Base-by-base conservation (phyloP, 1,140 invertebrate species). In the Melipona quadrifasciata region DNA sequence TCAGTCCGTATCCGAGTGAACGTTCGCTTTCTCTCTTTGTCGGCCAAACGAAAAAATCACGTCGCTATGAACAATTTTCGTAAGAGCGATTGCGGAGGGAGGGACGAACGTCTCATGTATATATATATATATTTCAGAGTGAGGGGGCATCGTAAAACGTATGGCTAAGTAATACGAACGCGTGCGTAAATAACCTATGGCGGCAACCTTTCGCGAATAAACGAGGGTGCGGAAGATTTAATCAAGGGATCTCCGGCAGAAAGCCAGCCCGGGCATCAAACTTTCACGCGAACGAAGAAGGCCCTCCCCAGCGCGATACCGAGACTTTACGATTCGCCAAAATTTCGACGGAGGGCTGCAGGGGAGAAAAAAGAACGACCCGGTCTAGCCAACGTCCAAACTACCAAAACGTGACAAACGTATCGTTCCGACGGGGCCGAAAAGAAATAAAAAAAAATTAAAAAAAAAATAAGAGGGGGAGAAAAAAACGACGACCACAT, bases 171-270 rank as follows among this genome's bases (percentile, higher is more conserved):
- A 61, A 61, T 39, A 57, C 27, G 2, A 19, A 19, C 21, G 5
- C 27, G 11, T 34, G 24, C 65, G 47, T 70, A 68, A 76, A 68
- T 57, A 82, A 68, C 31, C 1, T 31, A 31, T 31, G 31, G 11
- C 12, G 16, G 21, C 10, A 55, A 16, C 14, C 10, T 11, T n/a
- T 14, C 17, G 12, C 47, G 73, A 53, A 31, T 73, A 31, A 57
- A 31, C 17, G 3, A 57, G 27, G 55, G 51, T 17, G 58, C 47
- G 67, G 34, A 82, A 82, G 72, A 82, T 76, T 82, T 76, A 75
- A 76, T 75, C 47, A 76, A 82, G 51, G 21, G 16, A n/a, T 61
- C 39, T 47, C 3, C 27, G 27, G 12, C 27, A 19, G n/a, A 24
- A 74, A 53, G 27, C 24, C 19, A 57, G 31, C 24, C 58, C 2